These are phyloP conservation scores for Tenebrosternarchus preto DNA, from an alignment of 2,113 vertebrate species.

Conservation along the genomic window DNA sequence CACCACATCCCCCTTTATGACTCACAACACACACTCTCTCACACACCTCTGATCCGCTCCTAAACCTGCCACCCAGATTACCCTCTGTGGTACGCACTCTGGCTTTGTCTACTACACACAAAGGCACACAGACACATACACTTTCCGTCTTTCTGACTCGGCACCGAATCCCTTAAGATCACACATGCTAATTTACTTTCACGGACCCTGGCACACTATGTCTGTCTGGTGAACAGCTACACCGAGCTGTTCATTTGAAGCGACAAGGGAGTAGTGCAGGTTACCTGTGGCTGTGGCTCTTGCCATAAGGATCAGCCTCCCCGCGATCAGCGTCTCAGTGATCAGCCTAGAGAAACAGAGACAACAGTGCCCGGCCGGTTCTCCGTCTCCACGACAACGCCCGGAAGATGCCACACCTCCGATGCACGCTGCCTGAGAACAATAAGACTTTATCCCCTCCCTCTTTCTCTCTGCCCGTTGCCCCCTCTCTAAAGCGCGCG, in stretches of 20 bases:
- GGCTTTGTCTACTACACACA: slow-evolving; percentile 9
- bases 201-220: too few relatives aligned
- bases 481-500: slow-evolving; percentile 42
- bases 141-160: neutral
- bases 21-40: slow-evolving; percentile 48
- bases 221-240: neutral
- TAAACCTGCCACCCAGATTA: slow-evolving; percentile 33
- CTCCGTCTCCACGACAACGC: slow-evolving; percentile 61
- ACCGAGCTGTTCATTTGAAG: neutral
- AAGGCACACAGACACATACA: too few relatives aligned
- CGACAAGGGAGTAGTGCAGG: slow-evolving; percentile 16
- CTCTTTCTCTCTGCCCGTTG: slow-evolving; percentile 33
- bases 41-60: slow-evolving; percentile 43
- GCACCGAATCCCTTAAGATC: slow-evolving; percentile 19
- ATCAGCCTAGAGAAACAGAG: slow-evolving; percentile 51
- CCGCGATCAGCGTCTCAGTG: slow-evolving; percentile 50
- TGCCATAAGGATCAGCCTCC: slow-evolving; percentile 59
- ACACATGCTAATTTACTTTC: neutral
- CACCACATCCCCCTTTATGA: slow-evolving; percentile 56
- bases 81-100: slow-evolving; percentile 18
- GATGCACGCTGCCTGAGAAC: slow-evolving; percentile 54
- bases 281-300: slow-evolving; percentile 61
- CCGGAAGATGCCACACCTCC: slow-evolving; percentile 61
- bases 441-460: slow-evolving; percentile 59
- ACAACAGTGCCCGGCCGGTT: slow-evolving; percentile 52